Base-by-base conservation (phyloP, 2,888 invertebrate genomes). In the Rapana venosa region DNA sequence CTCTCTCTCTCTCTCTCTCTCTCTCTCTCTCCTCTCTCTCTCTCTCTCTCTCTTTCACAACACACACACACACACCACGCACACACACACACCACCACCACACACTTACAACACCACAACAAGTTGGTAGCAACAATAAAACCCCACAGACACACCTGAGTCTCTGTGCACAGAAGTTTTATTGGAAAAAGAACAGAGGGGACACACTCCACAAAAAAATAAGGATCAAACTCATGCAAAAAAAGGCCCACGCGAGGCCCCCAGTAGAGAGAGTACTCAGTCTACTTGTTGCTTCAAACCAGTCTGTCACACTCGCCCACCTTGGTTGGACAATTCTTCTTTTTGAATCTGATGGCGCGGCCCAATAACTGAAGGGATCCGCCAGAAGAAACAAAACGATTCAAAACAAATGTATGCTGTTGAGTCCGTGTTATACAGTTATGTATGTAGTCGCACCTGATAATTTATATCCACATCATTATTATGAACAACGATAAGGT, bases 141-240 rank as follows among this genome's bases (percentile, higher is more conserved):
- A 47, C 47, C 86, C 66, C 66, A 66, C 86, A 20, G 1, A 36
- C 56, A 84, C 56, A 83, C 83, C 32, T 30, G 32, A 32, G n/a
- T 13, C 79, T 90, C 91, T 91, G 90, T 91, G 91, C 90, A 90
- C 91, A 91, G 90, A 91, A 89, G 22, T 90, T 83, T 83, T 83
- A 22, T 22, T 83, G 47, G 88, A 83, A 90, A 90, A 86, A 90
- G 86, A 88, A 86, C 30, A 86, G 35, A 90, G 81, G 81, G 81
- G 36, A 47, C 47, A 90, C 91, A 91, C 88, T 91, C 91, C 91
- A 90, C 90, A 90, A 89, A 88, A 79, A 79, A 79, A 83, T 36
- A 83, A 8, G 91, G 91, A 89, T 79, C 83, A 91, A 90, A 89
- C 84, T 70, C 90, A 91, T 90, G 90, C 90, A 89, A 86, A 47